Percentiles rank a stretch among this genome's conserved stretches.
These are phyloP conservation scores for Kryptolebias ocellatus DNA, from an alignment of 2,797 vertebrate species.

Conservation along the genomic window DNA sequence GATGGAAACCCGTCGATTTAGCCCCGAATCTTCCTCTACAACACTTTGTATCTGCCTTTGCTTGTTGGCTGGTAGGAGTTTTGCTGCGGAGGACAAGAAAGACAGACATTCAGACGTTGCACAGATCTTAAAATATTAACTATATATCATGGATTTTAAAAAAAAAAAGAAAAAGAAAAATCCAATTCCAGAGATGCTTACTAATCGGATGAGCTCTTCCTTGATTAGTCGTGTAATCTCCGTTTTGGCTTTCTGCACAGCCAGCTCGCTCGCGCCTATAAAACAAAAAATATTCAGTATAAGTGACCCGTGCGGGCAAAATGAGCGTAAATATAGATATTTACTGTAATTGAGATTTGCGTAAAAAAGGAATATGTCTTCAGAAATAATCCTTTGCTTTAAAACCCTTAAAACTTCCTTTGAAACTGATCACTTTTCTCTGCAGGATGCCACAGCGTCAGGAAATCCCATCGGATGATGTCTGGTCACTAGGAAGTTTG, in stretches of 20 bases:
- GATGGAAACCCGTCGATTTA: neutral
- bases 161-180: neutral
- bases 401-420: too few species aligned
- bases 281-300: slow-evolving; percentile 25
- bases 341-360: too few species aligned
- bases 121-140: neutral
- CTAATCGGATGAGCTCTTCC: slow-evolving; percentile 97
- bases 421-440: too few species aligned
- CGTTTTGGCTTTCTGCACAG: slow-evolving; percentile 98
- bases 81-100: slow-evolving; percentile 84
- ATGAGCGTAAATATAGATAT: too few species aligned
- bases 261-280: slow-evolving; percentile 95
- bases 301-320: neutral
- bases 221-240: slow-evolving; percentile 98
- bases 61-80: slow-evolving; percentile 99
- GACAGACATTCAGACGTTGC: slow-evolving; percentile 10
- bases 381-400: too few species aligned
- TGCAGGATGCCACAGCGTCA: too few species aligned
- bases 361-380: too few species aligned
- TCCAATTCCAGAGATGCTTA: slow-evolving; percentile 72
- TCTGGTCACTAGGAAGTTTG: too few species aligned
- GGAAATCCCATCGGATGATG: too few species aligned
- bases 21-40: slow-evolving; percentile 77
- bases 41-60: slow-evolving; percentile 98
- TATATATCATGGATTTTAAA: neutral